Evolutionary conservation across 2,888 invertebrate genomes (phyloP).

Genomic region (Dicycla oo): DNA sequence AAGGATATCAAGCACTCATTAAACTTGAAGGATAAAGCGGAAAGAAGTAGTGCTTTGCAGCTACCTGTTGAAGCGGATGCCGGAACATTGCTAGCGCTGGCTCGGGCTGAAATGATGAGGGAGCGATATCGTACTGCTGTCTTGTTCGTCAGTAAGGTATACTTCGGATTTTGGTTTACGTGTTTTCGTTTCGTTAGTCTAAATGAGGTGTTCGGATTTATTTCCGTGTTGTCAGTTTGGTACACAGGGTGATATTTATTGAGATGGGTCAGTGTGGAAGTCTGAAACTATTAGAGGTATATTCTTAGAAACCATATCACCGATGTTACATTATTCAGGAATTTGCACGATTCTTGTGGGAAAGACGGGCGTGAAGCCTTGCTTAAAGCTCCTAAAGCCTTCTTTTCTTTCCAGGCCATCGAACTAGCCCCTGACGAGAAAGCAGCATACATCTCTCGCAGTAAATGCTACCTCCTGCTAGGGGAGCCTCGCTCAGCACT

Average conservation of each 20-base stretch:
- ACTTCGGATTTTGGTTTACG: not conserved
- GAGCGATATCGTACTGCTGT: slow-evolving; percentile 94
- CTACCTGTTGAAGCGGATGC: slow-evolving; percentile 95
- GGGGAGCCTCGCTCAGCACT: slow-evolving; percentile 96
- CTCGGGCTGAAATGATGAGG: slow-evolving; percentile 94
- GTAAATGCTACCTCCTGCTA: slow-evolving; percentile 96
- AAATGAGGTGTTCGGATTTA: not conserved
- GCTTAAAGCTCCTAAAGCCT: too few relatives aligned
- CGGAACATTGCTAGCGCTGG: slow-evolving; percentile 93
- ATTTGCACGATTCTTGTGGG: not conserved
- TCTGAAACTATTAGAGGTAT: too few relatives aligned
- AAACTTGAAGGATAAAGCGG: slow-evolving; percentile 94
- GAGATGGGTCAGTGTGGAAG: not conserved
- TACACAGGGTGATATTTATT: not conserved
- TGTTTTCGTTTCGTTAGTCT: not conserved
- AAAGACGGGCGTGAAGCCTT: too few relatives aligned
- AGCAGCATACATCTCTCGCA: slow-evolving; percentile 96
- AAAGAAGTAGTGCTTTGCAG: slow-evolving; percentile 93
- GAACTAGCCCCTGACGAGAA: slow-evolving; percentile 96
- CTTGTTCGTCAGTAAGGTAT: slow-evolving; percentile 95
- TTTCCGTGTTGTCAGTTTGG: not conserved
- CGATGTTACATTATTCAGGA: not conserved
- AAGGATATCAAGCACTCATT: slow-evolving; percentile 96
- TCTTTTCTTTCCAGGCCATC: slow-evolving; percentile 92
- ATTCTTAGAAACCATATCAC: not conserved